Conservation (phyloP, 1,140 invertebrate genomes). For the Brachionus calyciflorus region DNA sequence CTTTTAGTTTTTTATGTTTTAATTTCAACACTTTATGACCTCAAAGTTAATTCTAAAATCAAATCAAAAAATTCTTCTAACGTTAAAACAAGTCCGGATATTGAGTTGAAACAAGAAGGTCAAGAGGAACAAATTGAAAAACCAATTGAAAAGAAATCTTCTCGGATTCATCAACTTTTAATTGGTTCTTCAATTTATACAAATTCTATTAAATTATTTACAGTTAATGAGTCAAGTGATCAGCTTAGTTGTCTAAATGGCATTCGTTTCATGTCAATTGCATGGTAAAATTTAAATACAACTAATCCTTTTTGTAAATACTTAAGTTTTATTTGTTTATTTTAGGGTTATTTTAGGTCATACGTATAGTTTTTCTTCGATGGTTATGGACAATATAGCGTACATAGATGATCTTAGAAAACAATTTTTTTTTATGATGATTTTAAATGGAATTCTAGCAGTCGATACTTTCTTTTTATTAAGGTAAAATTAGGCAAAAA, state of each 20-base stretch:
- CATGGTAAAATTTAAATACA: background rate
- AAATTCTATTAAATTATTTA: constrained; percentile 23
- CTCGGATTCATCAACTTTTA: background rate
- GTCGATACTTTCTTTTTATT: constrained; percentile 84
- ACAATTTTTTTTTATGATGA: constrained; percentile 51
- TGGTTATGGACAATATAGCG: background rate
- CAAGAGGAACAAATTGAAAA: background rate
- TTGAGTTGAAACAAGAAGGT: background rate
- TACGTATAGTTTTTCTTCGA: constrained; percentile 60
- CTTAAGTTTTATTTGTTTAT: no score
- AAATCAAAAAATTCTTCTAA: no score
- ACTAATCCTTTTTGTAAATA: constrained; percentile 50
- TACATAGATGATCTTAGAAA: constrained; percentile 44
- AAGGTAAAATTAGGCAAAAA: no score
- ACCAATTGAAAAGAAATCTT: background rate
- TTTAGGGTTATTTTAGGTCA: constrained; percentile 86
- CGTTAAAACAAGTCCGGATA: no score
- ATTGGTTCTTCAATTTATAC: constrained; percentile 1
- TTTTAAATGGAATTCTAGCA: constrained; percentile 76
- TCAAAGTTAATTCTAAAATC: no score
- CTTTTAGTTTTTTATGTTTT: background rate
- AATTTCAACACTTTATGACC: background rate
- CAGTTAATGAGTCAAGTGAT: background rate
- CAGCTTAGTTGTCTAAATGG: constrained; percentile 29
- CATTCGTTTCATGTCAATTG: constrained; percentile 13